A percentile compares a stretch with the other conserved stretches of the same genome.
Conservation (phyloP, 2,113 vertebrate genomes). For the Myanophis thanlyinensis region DNA sequence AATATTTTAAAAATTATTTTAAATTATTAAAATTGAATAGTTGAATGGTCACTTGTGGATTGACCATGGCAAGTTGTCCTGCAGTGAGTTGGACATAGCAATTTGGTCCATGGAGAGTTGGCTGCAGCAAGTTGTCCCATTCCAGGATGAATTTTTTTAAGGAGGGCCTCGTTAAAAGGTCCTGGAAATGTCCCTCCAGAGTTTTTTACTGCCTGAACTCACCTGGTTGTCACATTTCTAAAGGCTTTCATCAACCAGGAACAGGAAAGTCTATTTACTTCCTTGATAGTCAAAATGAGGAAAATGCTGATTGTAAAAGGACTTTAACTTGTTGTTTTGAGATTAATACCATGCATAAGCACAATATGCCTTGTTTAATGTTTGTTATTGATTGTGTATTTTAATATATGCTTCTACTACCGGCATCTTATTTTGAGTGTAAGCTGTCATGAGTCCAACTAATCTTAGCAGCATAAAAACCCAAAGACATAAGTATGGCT, state of each 20-base stretch:
- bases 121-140: neutral
- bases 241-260: neutral
- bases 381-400: neutral
- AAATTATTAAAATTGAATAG: neutral
- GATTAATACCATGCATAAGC: neutral
- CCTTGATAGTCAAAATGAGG: neutral
- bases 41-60: neutral
- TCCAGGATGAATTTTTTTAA: neutral
- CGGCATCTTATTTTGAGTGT: neutral
- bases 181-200: neutral
- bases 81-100: too few relatives aligned
- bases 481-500: slow-evolving; percentile 23
- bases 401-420: neutral
- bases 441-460: neutral
- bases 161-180: neutral
- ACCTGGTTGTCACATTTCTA: neutral
- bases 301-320: neutral
- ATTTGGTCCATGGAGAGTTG: too few relatives aligned
- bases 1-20: neutral
- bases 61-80: too few relatives aligned
- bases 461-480: neutral
- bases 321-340: neutral
- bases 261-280: neutral
- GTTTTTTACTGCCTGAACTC: neutral
- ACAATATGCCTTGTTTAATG: neutral